These are phyloP conservation scores for Bubo bubo DNA, from an alignment of 2,113 vertebrate genomes.

Conservation along the genomic window DNA sequence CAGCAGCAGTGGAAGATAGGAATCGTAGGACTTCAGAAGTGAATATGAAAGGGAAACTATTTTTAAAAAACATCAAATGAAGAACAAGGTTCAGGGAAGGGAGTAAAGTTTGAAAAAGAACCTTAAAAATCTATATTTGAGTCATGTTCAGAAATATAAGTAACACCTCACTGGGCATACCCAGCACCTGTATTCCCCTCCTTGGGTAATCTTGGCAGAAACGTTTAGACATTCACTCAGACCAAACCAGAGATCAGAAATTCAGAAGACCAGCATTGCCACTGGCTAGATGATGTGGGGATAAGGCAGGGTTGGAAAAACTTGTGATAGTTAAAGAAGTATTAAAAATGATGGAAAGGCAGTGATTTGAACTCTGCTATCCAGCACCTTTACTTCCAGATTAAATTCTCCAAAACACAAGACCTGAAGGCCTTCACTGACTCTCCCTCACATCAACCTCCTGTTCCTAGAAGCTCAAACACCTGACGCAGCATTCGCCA, in stretches of 20 bases:
- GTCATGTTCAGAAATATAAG: background rate
- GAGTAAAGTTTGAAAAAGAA: background rate
- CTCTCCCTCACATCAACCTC: background rate
- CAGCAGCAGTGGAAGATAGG: background rate
- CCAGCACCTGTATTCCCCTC: background rate
- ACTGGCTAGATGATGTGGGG: background rate
- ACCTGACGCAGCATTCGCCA: background rate
- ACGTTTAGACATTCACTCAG: background rate
- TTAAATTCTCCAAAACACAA: background rate
- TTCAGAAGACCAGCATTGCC: background rate
- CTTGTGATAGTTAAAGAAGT: background rate
- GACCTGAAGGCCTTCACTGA: rapidly evolving
- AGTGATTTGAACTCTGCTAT: background rate
- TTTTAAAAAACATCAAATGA: background rate
- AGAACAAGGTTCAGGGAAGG: background rate
- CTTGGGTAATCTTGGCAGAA: background rate
- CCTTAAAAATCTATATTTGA: background rate
- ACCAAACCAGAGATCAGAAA: background rate
- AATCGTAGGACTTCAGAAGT: background rate
- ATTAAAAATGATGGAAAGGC: background rate
- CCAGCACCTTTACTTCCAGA: background rate
- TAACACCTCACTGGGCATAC: background rate
- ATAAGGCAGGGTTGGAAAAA: background rate
- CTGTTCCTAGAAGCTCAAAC: background rate
- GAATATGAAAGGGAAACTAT: background rate